phyloP scores from a whole-genome alignment of 2,113 vertebrate species.

The Geococcyx californianus region DNA sequence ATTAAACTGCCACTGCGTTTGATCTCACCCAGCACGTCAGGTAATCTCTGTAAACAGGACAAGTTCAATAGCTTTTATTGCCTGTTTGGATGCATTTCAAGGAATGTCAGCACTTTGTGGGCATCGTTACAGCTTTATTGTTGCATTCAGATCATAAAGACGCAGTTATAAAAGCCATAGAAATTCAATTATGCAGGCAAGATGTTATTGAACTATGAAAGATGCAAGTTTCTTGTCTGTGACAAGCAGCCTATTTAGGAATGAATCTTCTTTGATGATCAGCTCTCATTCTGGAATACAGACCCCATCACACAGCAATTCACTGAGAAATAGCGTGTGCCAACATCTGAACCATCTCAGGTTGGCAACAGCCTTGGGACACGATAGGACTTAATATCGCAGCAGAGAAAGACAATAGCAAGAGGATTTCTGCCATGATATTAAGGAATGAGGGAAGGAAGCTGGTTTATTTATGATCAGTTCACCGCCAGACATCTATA shows the following conservation, averaged over 20 bases:
- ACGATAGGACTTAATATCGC: neutral
- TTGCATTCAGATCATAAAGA: neutral
- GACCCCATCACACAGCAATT: neutral
- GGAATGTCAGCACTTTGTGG: neutral
- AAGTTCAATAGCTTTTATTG: neutral
- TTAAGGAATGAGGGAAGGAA: neutral
- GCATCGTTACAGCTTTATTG: neutral
- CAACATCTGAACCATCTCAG: neutral
- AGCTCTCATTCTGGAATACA: neutral
- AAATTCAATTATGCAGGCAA: neutral
- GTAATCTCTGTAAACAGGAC: neutral
- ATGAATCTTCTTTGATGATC: neutral
- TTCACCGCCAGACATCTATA: neutral
- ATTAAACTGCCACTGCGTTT: neutral
- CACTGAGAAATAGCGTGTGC: rapidly evolving
- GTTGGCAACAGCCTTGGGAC: neutral
- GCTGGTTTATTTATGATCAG: neutral
- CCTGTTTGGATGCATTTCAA: neutral
- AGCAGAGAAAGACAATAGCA: neutral
- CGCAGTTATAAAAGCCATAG: neutral
- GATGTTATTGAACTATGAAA: neutral
- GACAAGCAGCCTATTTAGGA: neutral
- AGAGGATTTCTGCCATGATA: neutral
- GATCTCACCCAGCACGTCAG: neutral
- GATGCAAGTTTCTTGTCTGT: neutral